Evolutionary conservation across 2,797 vertebrate genomes (phyloP), one percentile per base, ranked within the genome.

Genomic region (Anniella stebbinsi): DNA sequence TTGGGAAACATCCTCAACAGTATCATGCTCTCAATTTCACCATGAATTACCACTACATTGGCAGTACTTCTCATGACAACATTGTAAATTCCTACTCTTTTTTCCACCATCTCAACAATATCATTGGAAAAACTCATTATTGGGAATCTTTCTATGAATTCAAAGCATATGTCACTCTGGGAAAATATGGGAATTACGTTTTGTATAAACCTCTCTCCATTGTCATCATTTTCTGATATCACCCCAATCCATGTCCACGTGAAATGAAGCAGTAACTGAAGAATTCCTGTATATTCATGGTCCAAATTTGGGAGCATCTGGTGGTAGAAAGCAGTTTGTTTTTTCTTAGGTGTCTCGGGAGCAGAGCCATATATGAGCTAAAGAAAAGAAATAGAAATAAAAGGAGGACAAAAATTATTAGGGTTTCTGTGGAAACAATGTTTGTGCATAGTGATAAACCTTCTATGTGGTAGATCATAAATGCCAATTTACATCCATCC

Each of bases 81-180:
- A 3, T 18, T 4, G n/a, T 33, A 17, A 10, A 7, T 45, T 18
- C 72, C 6, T 21, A 45, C 7, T 4, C 77, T 67, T 9, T 66
- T 38, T 3, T 60, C 9, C 28, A 63, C 73, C 57, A 45, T 87
- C 2, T n/a, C 60, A 11, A 3, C 13, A n/a, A 66, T 8, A 23
- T 72, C 36, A 72, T 54, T n/a, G 51, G 70, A 70, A 54, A 54
- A 54, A 54, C 69, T 36, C 11, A 57, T 23, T 85, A 18, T 4
- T 85, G 84, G 67, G n/a, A 85, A 72, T 54, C 48, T 73, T 85
- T 85, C 48, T 36, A 85, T 73, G n/a, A 73, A 85, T 13, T 72
- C 84, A 54, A 72, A 54, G 23, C 84, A 85, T 13, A 85, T 85
- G 21, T 67, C 84, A n/a, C 48, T 85, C 48, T 72, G 45, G 23